Percentiles rank a stretch among this genome's conserved stretches.
Evolutionary conservation across 2,888 invertebrate genomes (phyloP).

Genomic region (Trissoscelio sp.): DNA sequence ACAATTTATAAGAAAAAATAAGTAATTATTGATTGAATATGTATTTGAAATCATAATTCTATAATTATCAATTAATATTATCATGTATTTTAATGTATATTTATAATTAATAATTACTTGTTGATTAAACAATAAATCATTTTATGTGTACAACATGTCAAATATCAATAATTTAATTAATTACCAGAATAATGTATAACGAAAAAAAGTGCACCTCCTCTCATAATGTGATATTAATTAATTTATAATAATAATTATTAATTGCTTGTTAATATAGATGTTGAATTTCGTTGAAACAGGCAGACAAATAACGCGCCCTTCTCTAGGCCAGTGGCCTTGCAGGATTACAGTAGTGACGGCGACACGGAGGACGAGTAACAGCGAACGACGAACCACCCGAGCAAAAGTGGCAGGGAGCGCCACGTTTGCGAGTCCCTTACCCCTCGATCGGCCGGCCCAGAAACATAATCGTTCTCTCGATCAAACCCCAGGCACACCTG

Average conservation of each 20-base stretch:
- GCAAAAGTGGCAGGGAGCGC: constrained; percentile 9
- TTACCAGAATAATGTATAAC: no score
- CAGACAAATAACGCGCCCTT: constrained; percentile 85
- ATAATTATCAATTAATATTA: no score
- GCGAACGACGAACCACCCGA: constrained; percentile 72
- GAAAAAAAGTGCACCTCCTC: no score
- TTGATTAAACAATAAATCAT: no score
- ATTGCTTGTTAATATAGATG: constrained; percentile 62
- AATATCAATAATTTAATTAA: no score
- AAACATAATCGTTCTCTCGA: constrained; percentile 51
- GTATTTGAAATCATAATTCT: no score
- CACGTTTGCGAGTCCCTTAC: constrained; percentile 28
- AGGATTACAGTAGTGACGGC: constrained; percentile 93
- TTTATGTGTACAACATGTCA: no score
- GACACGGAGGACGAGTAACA: constrained; percentile 96
- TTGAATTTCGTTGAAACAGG: constrained; percentile 75
- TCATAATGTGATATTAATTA: background rate
- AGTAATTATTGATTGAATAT: no score
- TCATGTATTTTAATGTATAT: no score
- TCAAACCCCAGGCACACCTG: background rate
- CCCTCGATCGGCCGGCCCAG: constrained; percentile 31
- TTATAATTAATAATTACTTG: no score
- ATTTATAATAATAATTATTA: constrained; percentile 45
- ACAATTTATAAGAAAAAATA: no score
- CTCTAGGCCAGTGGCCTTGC: constrained; percentile 86